These are phyloP conservation scores for Xylocampa areola DNA, from an alignment of 2,888 invertebrate species.

Conservation along the genomic window DNA sequence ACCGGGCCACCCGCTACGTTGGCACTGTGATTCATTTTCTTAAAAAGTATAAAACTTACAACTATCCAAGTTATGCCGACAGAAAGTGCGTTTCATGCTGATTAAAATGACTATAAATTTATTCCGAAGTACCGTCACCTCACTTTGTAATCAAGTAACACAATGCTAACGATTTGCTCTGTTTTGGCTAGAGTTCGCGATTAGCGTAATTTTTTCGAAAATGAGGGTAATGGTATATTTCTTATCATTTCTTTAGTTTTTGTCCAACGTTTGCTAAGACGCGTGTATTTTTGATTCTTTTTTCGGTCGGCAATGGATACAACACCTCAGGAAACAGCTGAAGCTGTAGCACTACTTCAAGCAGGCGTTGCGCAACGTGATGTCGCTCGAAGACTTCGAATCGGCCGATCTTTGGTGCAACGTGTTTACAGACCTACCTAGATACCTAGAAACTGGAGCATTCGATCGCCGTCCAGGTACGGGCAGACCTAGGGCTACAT, in stretches of 20 bases:
- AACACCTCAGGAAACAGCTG: conserved; percentile 1
- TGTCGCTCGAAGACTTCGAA: conserved; percentile 6
- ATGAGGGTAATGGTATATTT: conserved; percentile 1
- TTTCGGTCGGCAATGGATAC: background rate
- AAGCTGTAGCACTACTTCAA: conserved; percentile 9
- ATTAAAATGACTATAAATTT: no score
- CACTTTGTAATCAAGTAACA: no score
- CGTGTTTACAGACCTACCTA: conserved; percentile 8
- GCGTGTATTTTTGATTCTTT: conserved; percentile 2
- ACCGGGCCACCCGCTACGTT: no score
- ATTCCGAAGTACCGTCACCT: no score
- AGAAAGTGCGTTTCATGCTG: no score
- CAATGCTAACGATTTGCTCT: background rate
- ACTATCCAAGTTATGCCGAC: no score
- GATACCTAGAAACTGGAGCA: conserved; percentile 6
- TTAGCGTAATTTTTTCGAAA: background rate
- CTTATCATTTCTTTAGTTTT: conserved; percentile 5
- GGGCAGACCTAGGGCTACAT: conserved; percentile 3
- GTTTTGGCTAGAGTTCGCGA: conserved; percentile 2
- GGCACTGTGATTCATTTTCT: no score
- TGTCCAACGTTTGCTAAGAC: conserved; percentile 2
- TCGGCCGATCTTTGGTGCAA: conserved; percentile 7
- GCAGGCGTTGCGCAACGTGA: conserved; percentile 1
- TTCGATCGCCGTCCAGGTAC: conserved; percentile 5
- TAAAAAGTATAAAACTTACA: no score